Percentiles rank a stretch among this genome's conserved stretches.
phyloP scores from a whole-genome alignment of 2,797 vertebrate species.

The Pachyuromys duprasi region DNA sequence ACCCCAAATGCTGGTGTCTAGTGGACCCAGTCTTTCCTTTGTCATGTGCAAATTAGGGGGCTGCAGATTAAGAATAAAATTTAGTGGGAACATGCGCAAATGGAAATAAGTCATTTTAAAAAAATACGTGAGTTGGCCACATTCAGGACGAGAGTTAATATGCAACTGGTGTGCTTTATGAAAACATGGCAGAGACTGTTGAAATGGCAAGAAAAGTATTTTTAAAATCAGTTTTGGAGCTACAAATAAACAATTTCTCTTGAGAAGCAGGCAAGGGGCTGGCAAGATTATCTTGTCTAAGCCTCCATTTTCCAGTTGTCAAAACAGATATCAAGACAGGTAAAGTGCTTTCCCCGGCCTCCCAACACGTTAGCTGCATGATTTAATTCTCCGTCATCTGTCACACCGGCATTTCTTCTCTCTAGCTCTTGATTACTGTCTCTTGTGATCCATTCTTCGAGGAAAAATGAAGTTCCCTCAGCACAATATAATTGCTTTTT shows the following conservation, averaged over 20 bases:
- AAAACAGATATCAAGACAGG: slow-evolving; percentile 51
- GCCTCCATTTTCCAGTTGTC: slow-evolving; percentile 65
- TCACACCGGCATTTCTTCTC: neutral
- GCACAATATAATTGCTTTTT: slow-evolving; percentile 28
- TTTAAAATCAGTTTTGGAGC: slow-evolving; percentile 45
- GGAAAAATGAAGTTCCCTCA: slow-evolving; percentile 26
- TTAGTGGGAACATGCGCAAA: slow-evolving; percentile 27
- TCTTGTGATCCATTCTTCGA: neutral
- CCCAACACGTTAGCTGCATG: neutral
- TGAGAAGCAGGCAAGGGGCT: slow-evolving; percentile 37
- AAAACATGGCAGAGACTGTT: slow-evolving; percentile 33
- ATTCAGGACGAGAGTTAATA: neutral
- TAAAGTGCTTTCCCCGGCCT: slow-evolving; percentile 12
- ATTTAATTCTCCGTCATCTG: slow-evolving; percentile 52
- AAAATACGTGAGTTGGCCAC: neutral
- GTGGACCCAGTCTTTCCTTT: neutral
- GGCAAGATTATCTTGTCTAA: slow-evolving; percentile 62
- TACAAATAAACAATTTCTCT: slow-evolving; percentile 54
- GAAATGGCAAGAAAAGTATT: slow-evolving; percentile 54
- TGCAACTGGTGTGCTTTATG: neutral
- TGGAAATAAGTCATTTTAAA: neutral
- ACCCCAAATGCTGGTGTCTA: neutral
- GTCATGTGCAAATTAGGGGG: neutral
- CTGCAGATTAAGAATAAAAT: neutral
- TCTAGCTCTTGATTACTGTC: neutral